Evolutionary conservation across 2,113 vertebrate genomes (phyloP).

Genomic region (Polypterus senegalus): DNA sequence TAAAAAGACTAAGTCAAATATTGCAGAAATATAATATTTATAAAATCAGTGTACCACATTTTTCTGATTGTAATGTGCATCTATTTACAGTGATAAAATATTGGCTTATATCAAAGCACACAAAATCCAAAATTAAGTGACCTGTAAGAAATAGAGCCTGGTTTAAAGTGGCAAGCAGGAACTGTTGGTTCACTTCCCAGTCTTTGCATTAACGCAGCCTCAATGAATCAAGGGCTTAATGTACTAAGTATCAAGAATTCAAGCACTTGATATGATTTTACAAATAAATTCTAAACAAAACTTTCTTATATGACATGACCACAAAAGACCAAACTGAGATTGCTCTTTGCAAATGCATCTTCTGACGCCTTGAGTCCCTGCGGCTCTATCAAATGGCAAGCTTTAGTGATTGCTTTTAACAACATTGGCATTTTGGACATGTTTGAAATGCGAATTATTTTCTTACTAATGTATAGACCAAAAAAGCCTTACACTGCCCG

Average conservation of each 20-base stretch:
- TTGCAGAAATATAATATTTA: too few species aligned
- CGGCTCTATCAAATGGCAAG: conserved; percentile 74
- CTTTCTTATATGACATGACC: conserved; percentile 66
- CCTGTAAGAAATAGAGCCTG: background rate
- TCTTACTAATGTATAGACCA: conserved; percentile 50
- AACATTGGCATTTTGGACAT: conserved; percentile 77
- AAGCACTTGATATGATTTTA: conserved; percentile 57
- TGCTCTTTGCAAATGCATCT: conserved; percentile 63
- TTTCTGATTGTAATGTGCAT: too few species aligned
- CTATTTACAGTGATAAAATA: too few species aligned
- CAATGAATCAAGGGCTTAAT: conserved; percentile 56
- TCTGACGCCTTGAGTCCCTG: conserved; percentile 69
- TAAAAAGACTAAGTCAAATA: too few species aligned
- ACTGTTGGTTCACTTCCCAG: conserved; percentile 81
- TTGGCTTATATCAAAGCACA: too few species aligned
- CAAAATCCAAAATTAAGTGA: too few species aligned
- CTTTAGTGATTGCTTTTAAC: conserved; percentile 80
- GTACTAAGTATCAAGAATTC: conserved; percentile 57
- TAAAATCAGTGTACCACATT: too few species aligned
- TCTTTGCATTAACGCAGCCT: conserved; percentile 59
- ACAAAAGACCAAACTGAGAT: conserved; percentile 66
- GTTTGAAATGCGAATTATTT: conserved; percentile 60
- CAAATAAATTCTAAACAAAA: conserved; percentile 61
- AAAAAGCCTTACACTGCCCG: conserved; percentile 58
- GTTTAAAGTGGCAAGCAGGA: conserved; percentile 61